Base-by-base conservation (phyloP, 2,113 vertebrate genomes). In the Numenius arquata region DNA sequence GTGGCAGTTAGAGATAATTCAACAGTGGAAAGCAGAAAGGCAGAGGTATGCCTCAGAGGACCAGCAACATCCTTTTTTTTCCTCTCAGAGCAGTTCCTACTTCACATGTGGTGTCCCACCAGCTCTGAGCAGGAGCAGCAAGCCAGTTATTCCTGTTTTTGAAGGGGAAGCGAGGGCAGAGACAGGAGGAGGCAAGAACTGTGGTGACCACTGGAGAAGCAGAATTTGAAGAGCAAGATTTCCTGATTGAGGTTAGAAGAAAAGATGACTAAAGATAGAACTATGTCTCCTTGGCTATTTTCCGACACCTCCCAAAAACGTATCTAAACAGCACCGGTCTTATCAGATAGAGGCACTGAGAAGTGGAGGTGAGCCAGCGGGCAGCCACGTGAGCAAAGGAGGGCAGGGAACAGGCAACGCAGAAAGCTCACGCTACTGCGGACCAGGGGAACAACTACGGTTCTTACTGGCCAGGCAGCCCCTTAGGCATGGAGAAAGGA, bases 131-230 rank as follows among this genome's bases (percentile, higher is more conserved):
- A 5, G 87, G 90, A 96, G 85, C 82, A 75, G 43, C 36, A 93
- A 88, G 92, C 61, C 79, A 65, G 72, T 80, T 94, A 93, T 94
- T 97, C 90, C 86, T 87, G 86, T 84, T 96, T 95, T 74, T 76
- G 36, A 96, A 94, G 70, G 66, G 77, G 94, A 96, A 96, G 76
- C 67, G 22, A 85, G 34, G 86, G 43, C 66, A 94, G 52, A 83
- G 61, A 56, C 52, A 93, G 59, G 23, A 95, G 79, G 43, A 89
- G 88, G 50, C 1, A 2, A 93, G 68, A 93, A 81, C 6, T 2
- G 58, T 78, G 70, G 83, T 94, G 86, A 68, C 68, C 91, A 56
- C 40, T 58, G 48, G 56, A 92, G 58, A 92, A 93, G 77, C 22
- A 92, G 62, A 90, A 86, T 89, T 62, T 78, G 86, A 92, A 94